phyloP scores from a whole-genome alignment of 1,140 invertebrate species.

The Caenorhabditis inopinata region DNA sequence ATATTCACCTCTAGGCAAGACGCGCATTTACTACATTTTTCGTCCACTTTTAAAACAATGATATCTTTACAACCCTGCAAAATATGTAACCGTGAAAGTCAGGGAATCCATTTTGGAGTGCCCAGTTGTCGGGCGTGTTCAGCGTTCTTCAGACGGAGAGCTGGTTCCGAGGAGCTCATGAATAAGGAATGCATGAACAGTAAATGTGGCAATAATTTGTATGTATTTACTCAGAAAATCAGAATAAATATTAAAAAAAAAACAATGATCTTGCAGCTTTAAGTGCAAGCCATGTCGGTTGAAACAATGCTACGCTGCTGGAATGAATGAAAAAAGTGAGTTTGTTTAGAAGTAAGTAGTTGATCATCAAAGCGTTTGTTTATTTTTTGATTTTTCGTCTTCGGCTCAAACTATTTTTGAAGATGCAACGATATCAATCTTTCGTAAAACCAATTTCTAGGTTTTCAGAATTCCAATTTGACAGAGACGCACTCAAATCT shows the following conservation, averaged over 20 bases:
- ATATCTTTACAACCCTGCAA: neutral
- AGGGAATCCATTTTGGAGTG: constrained; percentile 1
- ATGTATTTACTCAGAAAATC: neutral
- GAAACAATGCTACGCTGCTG: too few relatives aligned
- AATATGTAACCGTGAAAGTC: neutral
- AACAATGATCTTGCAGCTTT: too few relatives aligned
- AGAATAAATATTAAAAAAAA: too few relatives aligned
- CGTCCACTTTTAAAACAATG: neutral
- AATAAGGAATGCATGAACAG: neutral
- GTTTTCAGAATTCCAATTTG: neutral
- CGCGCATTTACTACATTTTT: too few relatives aligned
- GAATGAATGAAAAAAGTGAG: too few relatives aligned
- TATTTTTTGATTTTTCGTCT: neutral
- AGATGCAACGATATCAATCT: too few relatives aligned
- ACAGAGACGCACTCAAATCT: neutral
- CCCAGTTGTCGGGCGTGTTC: constrained; percentile 11
- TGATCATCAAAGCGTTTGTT: too few relatives aligned
- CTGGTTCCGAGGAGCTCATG: neutral
- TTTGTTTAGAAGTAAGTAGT: too few relatives aligned
- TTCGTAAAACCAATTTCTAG: neutral
- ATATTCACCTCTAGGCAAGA: too few relatives aligned
- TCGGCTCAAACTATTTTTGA: too few relatives aligned
- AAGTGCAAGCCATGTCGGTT: too few relatives aligned
- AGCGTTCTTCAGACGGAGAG: constrained; percentile 11
- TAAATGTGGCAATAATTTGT: neutral